Evolutionary conservation across 92 coral and sea anemone genomes (phyloP).

Genomic region (Actinernus sp.): DNA sequence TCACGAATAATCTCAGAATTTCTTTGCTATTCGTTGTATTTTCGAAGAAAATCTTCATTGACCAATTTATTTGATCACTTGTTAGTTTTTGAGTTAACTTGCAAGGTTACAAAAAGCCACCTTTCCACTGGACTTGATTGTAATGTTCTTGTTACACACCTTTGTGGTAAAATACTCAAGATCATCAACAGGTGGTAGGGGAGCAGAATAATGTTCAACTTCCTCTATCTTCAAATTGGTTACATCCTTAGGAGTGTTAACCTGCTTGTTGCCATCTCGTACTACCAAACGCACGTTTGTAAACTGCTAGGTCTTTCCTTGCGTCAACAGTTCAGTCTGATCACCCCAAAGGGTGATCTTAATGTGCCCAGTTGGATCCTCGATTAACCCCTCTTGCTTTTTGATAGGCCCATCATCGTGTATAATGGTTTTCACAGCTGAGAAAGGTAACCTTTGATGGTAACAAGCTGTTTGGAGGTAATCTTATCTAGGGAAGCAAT

Average conservation of each 20-base stretch:
- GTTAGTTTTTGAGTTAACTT: too few relatives aligned
- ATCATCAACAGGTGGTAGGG: constrained; percentile 56
- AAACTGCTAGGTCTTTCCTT: constrained; percentile 57
- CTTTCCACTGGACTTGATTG: too few relatives aligned
- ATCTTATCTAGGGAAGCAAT: constrained; percentile 47
- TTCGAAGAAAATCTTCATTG: constrained; percentile 5
- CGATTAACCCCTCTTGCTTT: constrained; percentile 60
- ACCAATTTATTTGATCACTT: constrained; percentile 11
- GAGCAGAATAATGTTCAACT: constrained; percentile 63
- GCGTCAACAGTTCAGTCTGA: constrained; percentile 44
- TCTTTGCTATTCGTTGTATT: constrained; percentile 3
- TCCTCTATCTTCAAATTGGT: constrained; percentile 57
- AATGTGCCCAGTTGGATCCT: constrained; percentile 57
- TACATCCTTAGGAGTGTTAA: constrained; percentile 70
- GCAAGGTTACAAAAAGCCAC: too few relatives aligned
- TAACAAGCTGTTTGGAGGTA: constrained; percentile 62
- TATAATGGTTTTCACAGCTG: constrained; percentile 44
- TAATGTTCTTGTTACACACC: too few relatives aligned
- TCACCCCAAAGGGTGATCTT: constrained; percentile 71
- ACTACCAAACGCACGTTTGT: constrained; percentile 52
- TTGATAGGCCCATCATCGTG: constrained; percentile 37
- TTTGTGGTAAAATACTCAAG: too few relatives aligned
- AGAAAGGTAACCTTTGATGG: constrained; percentile 57
- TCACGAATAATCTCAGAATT: constrained; percentile 9
- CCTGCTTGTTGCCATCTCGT: constrained; percentile 32